Evolutionary conservation across 2,888 invertebrate species (phyloP), one percentile per base, ranked within the genome.

Genomic region (Perizoma affinitatum): DNA sequence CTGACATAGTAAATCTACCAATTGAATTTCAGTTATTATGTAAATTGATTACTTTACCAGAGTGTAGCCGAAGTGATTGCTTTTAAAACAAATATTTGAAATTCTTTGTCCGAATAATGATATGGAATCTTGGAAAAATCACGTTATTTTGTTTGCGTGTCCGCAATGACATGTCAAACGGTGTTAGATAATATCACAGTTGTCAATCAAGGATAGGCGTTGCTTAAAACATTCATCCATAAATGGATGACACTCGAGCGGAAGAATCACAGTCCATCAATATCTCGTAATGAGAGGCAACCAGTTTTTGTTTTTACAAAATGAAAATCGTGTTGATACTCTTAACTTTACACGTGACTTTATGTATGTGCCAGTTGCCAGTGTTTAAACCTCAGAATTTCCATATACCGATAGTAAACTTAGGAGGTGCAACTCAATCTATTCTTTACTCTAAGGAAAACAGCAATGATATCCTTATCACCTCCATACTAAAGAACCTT

Each of bases 391-490:
- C 42, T 5, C 10, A 40, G 41, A 38, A 54, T 6, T 52, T 59
- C n/a, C 34, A 62, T 35, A 11, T 63, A 22, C 66, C 66, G 5
- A 54, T 64, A 8, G 9, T 65, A 5, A 65, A 70, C 41, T 11
- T 59, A 3, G 51, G 45, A 59, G 49, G 46, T 9, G 44, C 60
- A 6, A 59, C 63, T 36, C 56, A 61, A 54, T 60, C 62, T 5
- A 54, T 70, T 7, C 48, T 70, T 5, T 68, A 51, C 46, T 11
- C 44, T 6, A 62, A 54, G 11, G 55, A 54, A 3, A 51, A 54
- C 22, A 42, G 55, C 5, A 50, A 55, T 47, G 54, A 58, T 45
- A n/a, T 6, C 6, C 9, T 67, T 9, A 48, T 70, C 6, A 56
- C 41, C 42, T 52, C 58, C 1, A 22, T 70, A n/a, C 46, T 70